A percentile compares a stretch with the other conserved stretches of the same genome.
Evolutionary conservation across 2,113 vertebrate species (phyloP).

Genomic region (Nestor notabilis): DNA sequence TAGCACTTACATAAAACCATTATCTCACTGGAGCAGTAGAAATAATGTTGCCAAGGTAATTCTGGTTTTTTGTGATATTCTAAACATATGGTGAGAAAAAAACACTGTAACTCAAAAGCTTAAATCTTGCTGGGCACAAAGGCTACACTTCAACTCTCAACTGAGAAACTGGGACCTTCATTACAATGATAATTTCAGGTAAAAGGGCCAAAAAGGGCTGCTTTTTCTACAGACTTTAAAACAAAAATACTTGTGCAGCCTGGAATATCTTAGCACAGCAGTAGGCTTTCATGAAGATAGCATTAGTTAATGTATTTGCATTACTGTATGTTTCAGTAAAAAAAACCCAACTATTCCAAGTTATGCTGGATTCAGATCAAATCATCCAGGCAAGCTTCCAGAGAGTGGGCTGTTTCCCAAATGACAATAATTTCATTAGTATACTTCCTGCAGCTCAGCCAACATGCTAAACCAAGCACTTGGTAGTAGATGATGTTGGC

Average conservation of each 20-base stretch:
- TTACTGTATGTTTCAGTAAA: neutral
- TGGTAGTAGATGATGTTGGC: neutral
- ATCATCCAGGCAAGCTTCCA: slow-evolving; percentile 34
- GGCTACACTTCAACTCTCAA: neutral
- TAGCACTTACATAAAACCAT: neutral
- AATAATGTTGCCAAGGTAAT: slow-evolving; percentile 26
- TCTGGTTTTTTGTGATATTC: neutral
- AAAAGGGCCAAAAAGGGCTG: neutral
- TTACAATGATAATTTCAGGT: slow-evolving; percentile 20
- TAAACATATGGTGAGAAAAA: slow-evolving; percentile 17
- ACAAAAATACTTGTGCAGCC: neutral
- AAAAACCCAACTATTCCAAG: neutral
- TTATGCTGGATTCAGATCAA: slow-evolving; percentile 34
- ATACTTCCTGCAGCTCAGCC: neutral
- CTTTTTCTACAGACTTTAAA: neutral
- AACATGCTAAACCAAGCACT: neutral
- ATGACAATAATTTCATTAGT: slow-evolving; percentile 39
- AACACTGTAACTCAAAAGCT: neutral
- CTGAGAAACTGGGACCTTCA: neutral
- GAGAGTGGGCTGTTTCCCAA: neutral
- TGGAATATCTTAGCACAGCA: neutral
- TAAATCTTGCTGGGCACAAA: slow-evolving; percentile 3
- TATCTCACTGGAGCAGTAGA: slow-evolving; percentile 41
- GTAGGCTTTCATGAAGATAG: slow-evolving; percentile 31
- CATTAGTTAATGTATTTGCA: slow-evolving; percentile 20